Base-by-base conservation (phyloP, 2,888 invertebrate genomes). In the Aphidius colemani region DNA sequence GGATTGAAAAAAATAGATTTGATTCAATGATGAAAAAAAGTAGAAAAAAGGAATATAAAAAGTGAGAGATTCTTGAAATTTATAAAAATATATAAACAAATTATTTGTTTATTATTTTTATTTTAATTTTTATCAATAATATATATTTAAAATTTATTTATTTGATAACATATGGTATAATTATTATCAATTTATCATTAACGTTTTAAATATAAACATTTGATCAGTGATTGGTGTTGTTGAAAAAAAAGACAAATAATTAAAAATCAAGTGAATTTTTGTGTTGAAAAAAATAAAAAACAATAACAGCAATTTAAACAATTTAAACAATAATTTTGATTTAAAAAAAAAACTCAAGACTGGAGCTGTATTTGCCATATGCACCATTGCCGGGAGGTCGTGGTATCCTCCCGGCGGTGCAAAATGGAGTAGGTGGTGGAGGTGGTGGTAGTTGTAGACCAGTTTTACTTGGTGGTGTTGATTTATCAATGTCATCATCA, bases 361-460 rank as follows among this genome's bases (percentile, higher is more conserved):
- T 82, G 82, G 81, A 82, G 82, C 81, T 82, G 79, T 82, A 80
- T 68, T 74, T 82, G 77, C 81, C 81, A 68, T 82, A 82, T 77
- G 80, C 80, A 72, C 81, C 81, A 76, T 81, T 82, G 81, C 80
- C 81, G 80, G 81, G 80, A 72, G 80, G 81, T 71, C 79, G 81
- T 71, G 78, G 79, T 63, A 79, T 79, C 79, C 79, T 82, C 80
- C 81, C 83, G 81, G 78, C 80, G 78, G 80, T 81, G 77, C 69
- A 74, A 49, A 71, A 72, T 57, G 74, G 75, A 48, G 30, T 30
- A 30, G 30, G 30, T 30, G 30, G 30, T 30, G 30, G 30, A 5
- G 75, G 69, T 55, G 68, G 72, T 55, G 75, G 74, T 43, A 75
- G 74, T 44, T 81, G 79, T 71, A 78, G 80, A 62, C 79, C 81